Base-by-base conservation (phyloP, 2,797 vertebrate genomes). In the Borostomias antarcticus region DNA sequence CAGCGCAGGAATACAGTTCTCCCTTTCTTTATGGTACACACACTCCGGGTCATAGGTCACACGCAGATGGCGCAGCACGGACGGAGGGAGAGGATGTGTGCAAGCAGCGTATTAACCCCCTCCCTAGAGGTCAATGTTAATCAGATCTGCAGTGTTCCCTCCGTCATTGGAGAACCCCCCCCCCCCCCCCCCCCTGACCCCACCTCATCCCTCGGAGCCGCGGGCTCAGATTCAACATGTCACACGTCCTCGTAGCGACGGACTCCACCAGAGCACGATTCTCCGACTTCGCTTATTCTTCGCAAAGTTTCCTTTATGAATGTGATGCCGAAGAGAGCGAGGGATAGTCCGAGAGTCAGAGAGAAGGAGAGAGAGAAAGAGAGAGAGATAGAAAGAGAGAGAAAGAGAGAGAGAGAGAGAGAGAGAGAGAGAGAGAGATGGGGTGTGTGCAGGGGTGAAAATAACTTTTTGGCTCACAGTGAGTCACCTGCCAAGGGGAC, bases 71-170 rank as follows among this genome's bases (percentile, higher is more conserved):
- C n/a, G 6, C 17, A 48, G n/a, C 19, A 48, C 17, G 10, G 33
- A 35, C 5, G 3, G 7, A 37, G 35, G 13, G 3, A 37, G 35
- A 37, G 35, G 0, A 23, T 40, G 43, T 8, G 53, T 56, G 15
- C 17, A 32, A 19, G 30, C 29, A 32, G 30, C 33, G 54, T 35
- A 72, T 84, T 71, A 72, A 76, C 76, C 64, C 69, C 69, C 37
- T 51, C 57, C 35, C 45, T 17, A 29, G 32, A 51, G 75, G 75
- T 80, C 83, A 71, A 56, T 0, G 57, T 74, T 54, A 51, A 51
- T 61, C 75, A 73, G 57, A 69, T 64, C 47, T 64, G 21, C 23
- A 52, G 50, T 9, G 23, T 21, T 52, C 21, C 11, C 9, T 45
- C 2, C 17, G 17, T 21, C 19, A 13, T 23, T 4, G 54, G 13